Base-by-base conservation (phyloP, 2,797 vertebrate species). In the Eulemur albifrons region DNA sequence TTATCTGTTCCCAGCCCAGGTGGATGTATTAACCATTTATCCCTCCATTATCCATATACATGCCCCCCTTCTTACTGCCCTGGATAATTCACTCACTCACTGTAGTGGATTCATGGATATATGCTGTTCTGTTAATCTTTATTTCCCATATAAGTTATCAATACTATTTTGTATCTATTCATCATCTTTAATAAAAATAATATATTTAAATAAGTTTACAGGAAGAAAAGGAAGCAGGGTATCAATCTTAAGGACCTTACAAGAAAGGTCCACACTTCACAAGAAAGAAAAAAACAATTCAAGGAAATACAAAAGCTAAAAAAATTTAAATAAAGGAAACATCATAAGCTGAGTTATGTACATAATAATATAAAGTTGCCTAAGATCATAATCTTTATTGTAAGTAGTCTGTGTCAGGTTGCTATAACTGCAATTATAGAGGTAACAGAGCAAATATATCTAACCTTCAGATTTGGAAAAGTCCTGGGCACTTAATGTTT, bases 301-400 rank as follows among this genome's bases (percentile, higher is more conserved):
- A 82, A 89, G 48, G 67, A 65, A 69, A 73, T 35, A 70, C 2
- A 40, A 90, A 40, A 85, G 21, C 43, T 90, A 30, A 61, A 61
- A 92, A 93, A 81, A 30, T 63, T 80, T 70, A 92, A 94, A 86
- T 50, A 94, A 93, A 70, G 45, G 23, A 70, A 97, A 35, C 14
- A 43, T 2, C 59, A 14, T 52, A 89, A 35, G 12, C 35, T 30
- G 15, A 86, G 5, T 76, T 79, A 80, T n/a, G 11, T 38, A 67
- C 12, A 25, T 17, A 86, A 45, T 89, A 90, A 89, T 48, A 86
- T 1, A 89, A 52, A 70, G 40, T 48, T 93, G 43, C 52, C n/a
- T 48, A 11, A 18, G 25, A 32, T 61, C 76, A 69, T 25, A 81
- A 81, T 72, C 35, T 86, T 90, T 87, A 90, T 87, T 65, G 81